Evolutionary conservation across 2,888 invertebrate genomes (phyloP).

Genomic region (Hirudinaria manillensis): DNA sequence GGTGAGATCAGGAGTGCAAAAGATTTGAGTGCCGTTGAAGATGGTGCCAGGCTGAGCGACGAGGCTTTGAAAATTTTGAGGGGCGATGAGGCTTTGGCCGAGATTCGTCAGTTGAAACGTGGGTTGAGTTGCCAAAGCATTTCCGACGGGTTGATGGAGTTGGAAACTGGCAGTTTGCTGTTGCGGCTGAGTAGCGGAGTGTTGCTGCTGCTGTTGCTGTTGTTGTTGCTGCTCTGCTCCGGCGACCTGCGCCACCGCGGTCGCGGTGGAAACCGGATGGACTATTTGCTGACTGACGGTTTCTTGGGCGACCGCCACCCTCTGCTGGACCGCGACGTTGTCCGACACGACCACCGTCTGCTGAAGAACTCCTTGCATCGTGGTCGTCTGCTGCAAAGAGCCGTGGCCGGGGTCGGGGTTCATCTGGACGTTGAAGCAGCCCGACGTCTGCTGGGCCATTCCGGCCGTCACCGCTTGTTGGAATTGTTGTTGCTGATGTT

Average conservation of each 20-base stretch:
- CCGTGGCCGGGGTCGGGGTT: not conserved
- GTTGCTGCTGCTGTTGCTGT: not conserved
- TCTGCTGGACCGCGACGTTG: slow-evolving; percentile 8
- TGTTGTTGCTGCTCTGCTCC: not conserved
- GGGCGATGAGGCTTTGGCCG: slow-evolving; percentile 16
- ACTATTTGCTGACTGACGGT: slow-evolving; percentile 20
- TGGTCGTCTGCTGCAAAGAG: not conserved
- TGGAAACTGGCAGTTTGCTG: slow-evolving; percentile 10
- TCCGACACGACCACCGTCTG: slow-evolving; percentile 3
- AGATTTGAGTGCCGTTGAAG: slow-evolving; percentile 27
- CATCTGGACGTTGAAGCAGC: slow-evolving; percentile 13
- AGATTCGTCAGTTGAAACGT: slow-evolving; percentile 18
- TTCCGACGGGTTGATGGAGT: not conserved
- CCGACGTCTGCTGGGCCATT: not conserved
- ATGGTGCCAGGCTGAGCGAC: slow-evolving; percentile 22
- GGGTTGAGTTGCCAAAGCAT: slow-evolving; percentile 17
- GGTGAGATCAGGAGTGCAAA: slow-evolving; percentile 28
- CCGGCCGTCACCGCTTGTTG: not conserved
- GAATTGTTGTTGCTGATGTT: slow-evolving; percentile 13
- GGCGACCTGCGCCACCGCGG: not conserved
- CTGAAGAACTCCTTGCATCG: slow-evolving; percentile 17
- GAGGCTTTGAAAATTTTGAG: slow-evolving; percentile 15
- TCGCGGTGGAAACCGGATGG: slow-evolving; percentile 15
- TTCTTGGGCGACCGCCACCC: slow-evolving; percentile 1
- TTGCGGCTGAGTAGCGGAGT: not conserved